Base-by-base conservation (phyloP, 2,797 vertebrate species). In the Poliocrania exsul region DNA sequence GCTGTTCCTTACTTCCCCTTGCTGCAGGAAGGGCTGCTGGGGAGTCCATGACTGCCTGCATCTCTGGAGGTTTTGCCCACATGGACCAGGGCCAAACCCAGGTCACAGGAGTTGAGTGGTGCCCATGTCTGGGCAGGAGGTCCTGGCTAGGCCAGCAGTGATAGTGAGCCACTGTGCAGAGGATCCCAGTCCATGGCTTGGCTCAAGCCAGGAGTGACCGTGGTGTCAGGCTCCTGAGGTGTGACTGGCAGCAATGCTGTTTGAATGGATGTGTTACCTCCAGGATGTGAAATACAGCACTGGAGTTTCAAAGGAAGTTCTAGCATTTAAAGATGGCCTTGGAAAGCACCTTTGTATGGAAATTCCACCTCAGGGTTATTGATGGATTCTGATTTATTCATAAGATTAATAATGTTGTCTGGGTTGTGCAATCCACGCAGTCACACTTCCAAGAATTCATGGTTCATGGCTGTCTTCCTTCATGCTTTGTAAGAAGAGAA, bases 301-400 rank as follows among this genome's bases (percentile, higher is more conserved):
- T 62, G 58, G 56, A 65, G 16, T 72, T 67, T 26, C 73, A 49
- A 31, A 65, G 46, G 73, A 42, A 81, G 40, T 2, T 37, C 47
- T 31, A 33, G 51, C 13, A 6, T 72, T 84, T 62, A 21, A 66
- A 69, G 4, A 13, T 28, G 40, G 54, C 58, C 33, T 57, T 33
- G 33, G 5, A 66, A 83, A 86, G 53, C 57, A 71, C 57, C 73
- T 84, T 51, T 57, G 37, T 31, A n/a, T 88, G 71, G 46, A 37
- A 79, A 65, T 65, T 67, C 64, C 5, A 3, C 38, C 28, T 53
- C n/a, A 15, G 86, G 17, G 46, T 80, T 89, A 77, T 74, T 82
- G 69, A 64, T 2, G 5, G 58, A 29, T 40, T 91, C 72, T 78
- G 69, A 60, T 93, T 94, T 88, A 92, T 91, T 94, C 20, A 66